phyloP scores from a whole-genome alignment of 1,140 invertebrate species.

The Pomacea maculata region DNA sequence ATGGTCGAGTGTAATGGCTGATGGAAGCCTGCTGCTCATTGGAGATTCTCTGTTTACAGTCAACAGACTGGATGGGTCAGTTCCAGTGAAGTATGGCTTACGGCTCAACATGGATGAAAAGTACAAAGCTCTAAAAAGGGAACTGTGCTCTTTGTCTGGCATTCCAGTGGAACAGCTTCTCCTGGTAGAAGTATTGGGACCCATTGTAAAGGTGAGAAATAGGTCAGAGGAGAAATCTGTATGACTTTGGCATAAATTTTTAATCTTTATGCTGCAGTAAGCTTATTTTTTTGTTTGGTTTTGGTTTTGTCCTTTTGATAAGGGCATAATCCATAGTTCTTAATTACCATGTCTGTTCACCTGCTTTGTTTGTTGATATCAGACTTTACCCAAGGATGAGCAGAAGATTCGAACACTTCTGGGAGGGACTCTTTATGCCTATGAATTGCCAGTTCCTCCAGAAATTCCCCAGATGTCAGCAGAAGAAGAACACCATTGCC shows the following conservation, averaged over 20 bases:
- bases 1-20: too few relatives aligned
- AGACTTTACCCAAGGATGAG: constrained; percentile 67
- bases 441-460: constrained; percentile 66
- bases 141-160: constrained; percentile 73
- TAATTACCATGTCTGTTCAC: neutral
- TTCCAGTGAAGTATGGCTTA: constrained; percentile 84
- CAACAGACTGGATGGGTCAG: constrained; percentile 79
- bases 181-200: constrained; percentile 76
- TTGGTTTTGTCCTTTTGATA: too few relatives aligned
- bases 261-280: neutral
- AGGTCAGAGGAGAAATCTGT: neutral
- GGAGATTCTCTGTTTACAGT: constrained; percentile 67
- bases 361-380: neutral
- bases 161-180: constrained; percentile 73
- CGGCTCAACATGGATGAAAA: constrained; percentile 82
- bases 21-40: too few relatives aligned
- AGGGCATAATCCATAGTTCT: neutral
- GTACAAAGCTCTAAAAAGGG: constrained; percentile 77
- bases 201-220: constrained; percentile 71
- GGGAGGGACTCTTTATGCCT: constrained; percentile 68
- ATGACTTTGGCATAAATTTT: neutral
- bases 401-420: constrained; percentile 67
- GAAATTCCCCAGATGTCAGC: constrained; percentile 63
- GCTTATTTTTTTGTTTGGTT: too few relatives aligned
- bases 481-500: constrained; percentile 44